Base-by-base conservation (phyloP, 2,113 vertebrate species). In the Hippocampus guttulatus region DNA sequence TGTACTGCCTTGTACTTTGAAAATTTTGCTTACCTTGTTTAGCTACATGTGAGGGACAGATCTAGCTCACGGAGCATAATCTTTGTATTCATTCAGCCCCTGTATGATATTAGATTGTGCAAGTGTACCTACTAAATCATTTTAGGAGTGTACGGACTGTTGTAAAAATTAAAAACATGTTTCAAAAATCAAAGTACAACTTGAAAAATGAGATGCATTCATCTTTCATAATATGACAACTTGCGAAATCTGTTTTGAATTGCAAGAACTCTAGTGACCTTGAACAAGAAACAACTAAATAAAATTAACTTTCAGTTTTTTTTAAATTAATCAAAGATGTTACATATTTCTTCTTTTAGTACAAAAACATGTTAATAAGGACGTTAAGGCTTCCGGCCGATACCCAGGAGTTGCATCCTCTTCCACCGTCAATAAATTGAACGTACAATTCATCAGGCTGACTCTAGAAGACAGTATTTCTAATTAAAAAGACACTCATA, bases 401-500 rank as follows among this genome's bases (percentile, higher is more conserved):
- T 83, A 72, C 47, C 65, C 63, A 64, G 80, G 83, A 83, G 86
- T 82, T 82, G 86, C 81, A 75, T 71, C 73, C 71, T 67, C 70
- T 64, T 70, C 72, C 18, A n/a, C 70, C 49, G 79, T 83, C 87
- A 84, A 91, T 91, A 83, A 81, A 89, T 69, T 74, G 84, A 89
- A 87, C 80, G 89, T 84, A 90, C 84, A 83, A 93, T 93, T 92
- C 89, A 94, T 93, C 85, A 89, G 64, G 82, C 85, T 69, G 76
- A 77, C 85, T 91, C 78, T 88, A 82, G 55, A 88, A 92, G 87
- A 88, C 85, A 92, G 93, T 92, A 93, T 92, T 93, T 91, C 91
- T 94, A 95, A 95, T 94, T 94, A 92, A 95, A 94, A 93, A 85
- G 76, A 81, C 85, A 65, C 91, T 86, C 82, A 89, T 93, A 94